Base-by-base conservation (phyloP, 2,888 invertebrate species). In the Synergus japonicus region DNA sequence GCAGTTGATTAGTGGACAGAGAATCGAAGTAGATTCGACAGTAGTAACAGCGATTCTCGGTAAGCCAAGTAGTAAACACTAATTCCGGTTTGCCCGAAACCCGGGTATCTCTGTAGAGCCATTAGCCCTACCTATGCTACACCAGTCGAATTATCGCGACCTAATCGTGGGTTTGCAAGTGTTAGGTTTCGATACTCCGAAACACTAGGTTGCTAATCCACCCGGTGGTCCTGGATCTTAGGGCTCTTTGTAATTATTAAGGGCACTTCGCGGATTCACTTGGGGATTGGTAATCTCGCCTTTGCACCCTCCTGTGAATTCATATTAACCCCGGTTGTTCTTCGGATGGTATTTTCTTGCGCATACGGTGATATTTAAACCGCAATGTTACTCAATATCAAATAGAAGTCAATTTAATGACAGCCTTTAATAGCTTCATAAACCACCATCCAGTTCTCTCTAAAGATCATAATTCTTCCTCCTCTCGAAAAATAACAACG, bases 211-310 rank as follows among this genome's bases (percentile, higher is more conserved):
- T 78, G 79, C 78, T 86, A 85, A 86, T 84, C 84, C 82, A 67
- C 78, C 83, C 79, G 78, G 82, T 80, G 66, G 78, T 81, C 78
- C 77, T 58, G 78, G 76, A 82, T 81, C 81, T 80, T 82, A 65
- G 76, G 76, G 83, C 83, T 86, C 84, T 86, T 86, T 86, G 83
- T 84, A 86, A 86, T 87, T 87, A 86, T 86, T 84, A 86, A 85
- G 85, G 85, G 85, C 82, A 86, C 85, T 87, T 85, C 80, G 83
- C 79, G 81, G 83, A 85, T 85, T 85, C 83, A 83, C 85, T 76
- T 84, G 81, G 83, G 81, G 76, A 82, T 79, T 69, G 73, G 66
- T 83, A 83, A 85, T 86, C 85, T 85, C 80, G 73, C 78, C 78
- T 76, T 64, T 66, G 77, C 78, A 79, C 77, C 78, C 66, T 67